These are phyloP conservation scores for Eueremaeus valkanovi DNA, from an alignment of 2,888 invertebrate species.

Conservation along the genomic window DNA sequence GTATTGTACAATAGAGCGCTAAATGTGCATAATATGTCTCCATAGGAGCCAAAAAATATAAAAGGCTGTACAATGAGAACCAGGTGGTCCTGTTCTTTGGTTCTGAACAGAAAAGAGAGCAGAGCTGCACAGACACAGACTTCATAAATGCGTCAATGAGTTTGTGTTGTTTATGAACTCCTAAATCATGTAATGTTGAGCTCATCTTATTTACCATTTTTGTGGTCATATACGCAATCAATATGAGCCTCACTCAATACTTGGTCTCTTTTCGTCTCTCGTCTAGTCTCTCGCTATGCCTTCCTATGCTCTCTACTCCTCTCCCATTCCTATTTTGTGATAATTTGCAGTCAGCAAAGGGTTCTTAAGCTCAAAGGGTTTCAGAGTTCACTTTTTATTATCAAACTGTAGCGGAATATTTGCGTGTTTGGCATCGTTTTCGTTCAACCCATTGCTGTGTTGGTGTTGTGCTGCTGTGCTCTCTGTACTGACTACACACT, in stretches of 20 bases:
- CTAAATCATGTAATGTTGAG: conserved; percentile 15
- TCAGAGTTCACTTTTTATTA: conserved; percentile 32
- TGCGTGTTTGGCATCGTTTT: conserved; percentile 19
- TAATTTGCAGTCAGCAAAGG: conserved; percentile 31
- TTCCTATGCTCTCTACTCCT: too few relatives aligned
- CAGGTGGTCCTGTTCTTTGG: conserved; percentile 29
- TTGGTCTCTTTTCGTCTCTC: too few relatives aligned
- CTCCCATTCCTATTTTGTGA: conserved; percentile 16
- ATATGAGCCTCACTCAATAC: too few relatives aligned
- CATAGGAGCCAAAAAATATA: conserved; percentile 13
- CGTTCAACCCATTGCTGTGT: conserved; percentile 3
- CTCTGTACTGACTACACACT: too few relatives aligned
- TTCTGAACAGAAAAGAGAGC: background rate
- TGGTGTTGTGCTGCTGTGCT: background rate
- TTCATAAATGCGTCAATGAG: conserved; percentile 30
- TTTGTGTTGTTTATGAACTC: conserved; percentile 27
- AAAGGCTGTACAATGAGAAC: conserved; percentile 11
- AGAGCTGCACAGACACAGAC: too few relatives aligned
- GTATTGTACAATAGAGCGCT: background rate
- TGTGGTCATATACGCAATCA: conserved; percentile 11
- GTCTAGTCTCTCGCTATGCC: too few relatives aligned
- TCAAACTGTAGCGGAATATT: conserved; percentile 25
- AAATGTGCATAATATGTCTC: conserved; percentile 20
- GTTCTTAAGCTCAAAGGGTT: background rate
- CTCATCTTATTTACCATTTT: background rate